A percentile compares a stretch with the other conserved stretches of the same genome.
Conservation (phyloP, 2,797 vertebrate species). For the Petrocephalus schoutedeni region DNA sequence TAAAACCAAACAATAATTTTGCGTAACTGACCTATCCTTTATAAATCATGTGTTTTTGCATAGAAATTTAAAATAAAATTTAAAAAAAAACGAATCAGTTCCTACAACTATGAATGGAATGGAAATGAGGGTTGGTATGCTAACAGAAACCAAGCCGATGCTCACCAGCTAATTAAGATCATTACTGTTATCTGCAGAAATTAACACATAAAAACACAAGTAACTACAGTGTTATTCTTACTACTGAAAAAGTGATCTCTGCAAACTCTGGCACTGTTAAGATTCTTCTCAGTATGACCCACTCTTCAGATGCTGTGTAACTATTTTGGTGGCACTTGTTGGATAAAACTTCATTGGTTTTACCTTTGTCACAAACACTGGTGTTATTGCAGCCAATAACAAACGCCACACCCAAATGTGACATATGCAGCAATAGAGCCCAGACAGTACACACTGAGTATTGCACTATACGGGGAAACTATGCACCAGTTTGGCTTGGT, state of each 20-base stretch:
- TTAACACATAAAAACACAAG: not conserved
- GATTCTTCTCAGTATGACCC: not conserved
- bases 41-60: not conserved
- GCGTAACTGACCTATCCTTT: not conserved
- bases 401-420: not conserved
- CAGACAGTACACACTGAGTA: not conserved
- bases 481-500: not conserved
- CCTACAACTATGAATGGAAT: not conserved
- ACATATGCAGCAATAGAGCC: not conserved
- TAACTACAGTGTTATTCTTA: not conserved
- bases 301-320: not conserved
- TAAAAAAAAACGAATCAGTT: not conserved
- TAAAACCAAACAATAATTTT: not conserved
- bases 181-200: not conserved
- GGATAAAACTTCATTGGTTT: not conserved
- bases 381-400: not conserved
- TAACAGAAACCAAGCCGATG: not conserved
- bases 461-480: not conserved
- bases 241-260: not conserved
- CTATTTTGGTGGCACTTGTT: not conserved
- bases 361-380: not conserved
- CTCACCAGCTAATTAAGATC: not conserved
- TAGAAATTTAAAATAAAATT: not conserved
- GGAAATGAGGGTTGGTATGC: not conserved
- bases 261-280: not conserved